Evolutionary conservation across 1,140 invertebrate species (phyloP), one percentile per base, ranked within the genome.

Genomic region (Melitaea cinxia): DNA sequence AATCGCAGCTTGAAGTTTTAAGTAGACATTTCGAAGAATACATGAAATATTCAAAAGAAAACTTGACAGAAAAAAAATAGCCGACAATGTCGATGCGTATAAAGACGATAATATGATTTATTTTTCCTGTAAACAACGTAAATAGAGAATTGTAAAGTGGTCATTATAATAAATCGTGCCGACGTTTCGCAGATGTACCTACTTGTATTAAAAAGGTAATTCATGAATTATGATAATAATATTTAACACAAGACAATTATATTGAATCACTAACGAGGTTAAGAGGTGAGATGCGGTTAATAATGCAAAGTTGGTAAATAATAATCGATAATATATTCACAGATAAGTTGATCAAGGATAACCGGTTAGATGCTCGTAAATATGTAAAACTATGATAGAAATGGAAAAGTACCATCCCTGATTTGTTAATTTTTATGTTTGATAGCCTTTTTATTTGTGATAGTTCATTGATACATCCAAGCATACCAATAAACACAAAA

Each of bases 171-270:
- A 64, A 56, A 64, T 56, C 61, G 53, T 56, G 39, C 61, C 50
- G 50, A 55, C 50, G 50, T 53, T 62, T 12, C 19, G 23, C 60
- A 54, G 60, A 62, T 54, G 37, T 45, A 53, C 37, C 47, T n/a
- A n/a, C 35, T 24, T 35, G 33, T 55, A 50, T 49, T 64, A 30
- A 37, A 21, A 49, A 37, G 61, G 50, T 64, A 64, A 64, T 64
- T 26, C 53, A 45, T 64, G 61, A 64, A 56, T 64, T 56, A 64
- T 64, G 61, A 45, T 63, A 64, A 45, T 63, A 64, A 64, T 64
- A 64, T 64, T 64, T 30, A 49, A 37, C 37, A 49, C 26, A 64
- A 64, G 60, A 64, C 61, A 64, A 64, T 64, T 64, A 56, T 64
- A 42, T 64, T 49, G 61, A 19, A 56, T 64, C 61, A 64, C 53